A percentile compares a stretch with the other conserved stretches of the same genome.
Conservation (phyloP, 2,113 vertebrate species). For the Lanius collurio region DNA sequence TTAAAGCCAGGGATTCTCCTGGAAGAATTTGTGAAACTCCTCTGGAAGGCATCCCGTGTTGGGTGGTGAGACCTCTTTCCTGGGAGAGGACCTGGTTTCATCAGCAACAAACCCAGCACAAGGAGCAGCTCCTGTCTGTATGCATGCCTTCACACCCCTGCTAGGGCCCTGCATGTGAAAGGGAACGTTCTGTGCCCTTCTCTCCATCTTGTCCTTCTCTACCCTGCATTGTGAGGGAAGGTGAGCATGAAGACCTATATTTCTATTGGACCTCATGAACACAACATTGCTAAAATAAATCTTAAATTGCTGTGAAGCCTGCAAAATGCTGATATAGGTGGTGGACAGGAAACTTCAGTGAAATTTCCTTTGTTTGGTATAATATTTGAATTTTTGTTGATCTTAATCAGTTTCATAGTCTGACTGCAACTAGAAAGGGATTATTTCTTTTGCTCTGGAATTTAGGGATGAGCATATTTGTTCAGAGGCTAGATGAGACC, state of each 20-base stretch:
- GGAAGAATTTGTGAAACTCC: background rate
- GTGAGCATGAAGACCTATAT: background rate
- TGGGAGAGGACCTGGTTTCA: background rate
- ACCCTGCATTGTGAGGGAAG: background rate
- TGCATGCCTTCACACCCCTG: background rate
- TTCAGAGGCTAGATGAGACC: slow-evolving; percentile 35
- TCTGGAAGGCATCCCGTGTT: background rate
- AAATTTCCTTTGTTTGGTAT: slow-evolving; percentile 44
- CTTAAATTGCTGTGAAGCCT: background rate
- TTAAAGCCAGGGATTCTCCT: background rate
- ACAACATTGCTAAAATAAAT: background rate
- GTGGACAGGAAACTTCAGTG: slow-evolving; percentile 33
- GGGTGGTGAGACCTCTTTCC: background rate
- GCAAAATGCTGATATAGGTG: slow-evolving; percentile 33
- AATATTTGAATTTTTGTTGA: slow-evolving; percentile 60
- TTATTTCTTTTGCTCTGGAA: slow-evolving; percentile 67
- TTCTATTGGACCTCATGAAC: background rate
- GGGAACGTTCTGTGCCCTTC: background rate
- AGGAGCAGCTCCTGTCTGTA: background rate
- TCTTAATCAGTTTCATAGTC: slow-evolving; percentile 59
- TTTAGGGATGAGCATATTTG: slow-evolving; percentile 58
- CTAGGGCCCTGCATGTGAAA: fast-evolving
- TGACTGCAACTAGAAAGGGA: slow-evolving; percentile 35
- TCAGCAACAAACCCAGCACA: background rate
- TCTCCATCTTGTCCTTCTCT: background rate